Percentiles rank a stretch among this genome's conserved stretches.
phyloP scores from a whole-genome alignment of 1,140 invertebrate genomes.

The Monochamus saltuarius region DNA sequence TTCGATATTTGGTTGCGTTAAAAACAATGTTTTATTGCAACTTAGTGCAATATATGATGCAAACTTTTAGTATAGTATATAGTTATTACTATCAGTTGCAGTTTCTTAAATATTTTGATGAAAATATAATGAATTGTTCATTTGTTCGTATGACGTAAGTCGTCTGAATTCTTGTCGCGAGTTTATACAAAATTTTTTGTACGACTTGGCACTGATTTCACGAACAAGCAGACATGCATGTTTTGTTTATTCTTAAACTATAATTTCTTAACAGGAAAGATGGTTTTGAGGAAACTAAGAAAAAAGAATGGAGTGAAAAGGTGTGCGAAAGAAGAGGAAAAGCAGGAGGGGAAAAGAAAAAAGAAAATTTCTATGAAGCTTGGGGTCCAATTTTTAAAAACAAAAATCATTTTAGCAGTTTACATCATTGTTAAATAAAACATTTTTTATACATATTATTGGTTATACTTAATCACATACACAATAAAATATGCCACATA shows the following conservation, averaged over 20 bases:
- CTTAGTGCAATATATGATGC: no score
- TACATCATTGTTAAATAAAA: slow-evolving; percentile 63
- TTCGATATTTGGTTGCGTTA: no score
- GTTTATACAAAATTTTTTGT: neutral
- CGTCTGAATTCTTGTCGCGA: no score
- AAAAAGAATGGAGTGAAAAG: neutral
- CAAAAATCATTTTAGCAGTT: slow-evolving; percentile 67
- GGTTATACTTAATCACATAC: neutral
- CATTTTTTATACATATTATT: slow-evolving; percentile 1
- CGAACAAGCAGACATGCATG: neutral
- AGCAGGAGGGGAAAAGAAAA: slow-evolving; percentile 10
- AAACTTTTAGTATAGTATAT: no score
- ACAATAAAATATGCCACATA: neutral
- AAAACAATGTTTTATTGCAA: no score
- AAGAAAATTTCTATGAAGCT: slow-evolving; percentile 42
- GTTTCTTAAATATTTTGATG: no score
- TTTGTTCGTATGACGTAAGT: no score
- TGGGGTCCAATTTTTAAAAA: slow-evolving; percentile 74
- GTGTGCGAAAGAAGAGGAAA: neutral
- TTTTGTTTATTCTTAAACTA: neutral
- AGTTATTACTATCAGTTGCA: no score
- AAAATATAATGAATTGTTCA: no score
- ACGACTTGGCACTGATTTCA: neutral
- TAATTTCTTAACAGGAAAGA: neutral
- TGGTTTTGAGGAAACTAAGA: slow-evolving; percentile 3